Base-by-base conservation (phyloP, 37 sponge, comb jelly and placozoan species). In the Oopsacas minuta region DNA sequence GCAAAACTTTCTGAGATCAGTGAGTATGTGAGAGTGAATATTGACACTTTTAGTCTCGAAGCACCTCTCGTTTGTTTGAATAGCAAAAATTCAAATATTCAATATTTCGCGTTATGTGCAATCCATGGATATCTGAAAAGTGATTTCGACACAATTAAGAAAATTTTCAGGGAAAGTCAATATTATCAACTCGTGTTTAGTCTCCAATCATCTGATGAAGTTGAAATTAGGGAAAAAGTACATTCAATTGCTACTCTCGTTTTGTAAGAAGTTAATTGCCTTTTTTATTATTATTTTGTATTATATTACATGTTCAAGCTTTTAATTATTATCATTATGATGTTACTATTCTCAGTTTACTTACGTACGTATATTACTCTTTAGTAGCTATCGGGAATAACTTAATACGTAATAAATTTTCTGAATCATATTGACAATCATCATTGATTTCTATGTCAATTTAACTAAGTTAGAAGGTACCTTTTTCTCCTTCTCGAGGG, bases 1-100 rank as follows among this genome's bases (percentile, higher is more conserved):
- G 1, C 20, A 3, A 61, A 61, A 61, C 20, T 61, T 12, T 25
- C 28, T n/a, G 75, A 61, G 22, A 10, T 61, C 7, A 3, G 28
- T 20, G 7, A 61, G 3, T n/a, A 61, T 61, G 28, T 61, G 3
- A 25, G 30, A 20, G 30, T 5, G 75, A 61, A 61, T 61, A 32
- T 61, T 61, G 75, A 61, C 28, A 32, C 22, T 61, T 7, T 61
- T 61, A 61, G 28, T 61, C 22, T 61, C 20, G 75, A 61, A 61
- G 75, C 75, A 61, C 75, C 75, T 61, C 75, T 61, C 20, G 75
- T 34, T 61, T 61, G 75, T 61, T 12, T 61, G 75, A 34, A 61
- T 25, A 61, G 75, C 30, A 25, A 25, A n/a, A n/a, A 61, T 12
- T 61, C 28, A 25, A 3, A 61, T 61, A 12, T 61, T 32, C 75